Conservation (phyloP, 2,113 vertebrate species). For the Eupsittula cactorum region DNA sequence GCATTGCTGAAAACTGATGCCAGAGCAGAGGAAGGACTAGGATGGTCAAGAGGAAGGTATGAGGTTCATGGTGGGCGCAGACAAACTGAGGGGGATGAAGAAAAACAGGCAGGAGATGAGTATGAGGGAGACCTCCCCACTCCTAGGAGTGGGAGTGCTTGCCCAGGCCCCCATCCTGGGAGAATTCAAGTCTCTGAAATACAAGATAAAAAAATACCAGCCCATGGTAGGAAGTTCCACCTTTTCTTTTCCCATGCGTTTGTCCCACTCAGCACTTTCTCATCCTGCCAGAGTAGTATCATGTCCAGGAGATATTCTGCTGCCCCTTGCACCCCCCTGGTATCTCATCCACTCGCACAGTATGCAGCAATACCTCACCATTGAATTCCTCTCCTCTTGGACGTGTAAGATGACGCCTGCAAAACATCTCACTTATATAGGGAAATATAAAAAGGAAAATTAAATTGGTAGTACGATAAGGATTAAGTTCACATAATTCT, state of each 20-base stretch:
- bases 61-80: not conserved
- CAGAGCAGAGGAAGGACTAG: not conserved
- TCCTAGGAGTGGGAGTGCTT: not conserved
- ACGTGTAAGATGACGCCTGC: not conserved
- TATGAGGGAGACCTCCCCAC: not conserved
- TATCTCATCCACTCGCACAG: not conserved
- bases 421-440: not conserved
- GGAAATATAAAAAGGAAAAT: not conserved
- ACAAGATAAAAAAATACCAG: not conserved
- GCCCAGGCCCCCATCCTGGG: not conserved
- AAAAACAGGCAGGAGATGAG: not conserved
- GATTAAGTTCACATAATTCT: not conserved
- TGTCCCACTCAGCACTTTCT: not conserved
- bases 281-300: not conserved
- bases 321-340: accelerated
- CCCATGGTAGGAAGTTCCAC: not conserved
- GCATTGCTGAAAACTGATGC: not conserved
- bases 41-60: not conserved
- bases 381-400: not conserved
- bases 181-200: not conserved
- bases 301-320: not conserved
- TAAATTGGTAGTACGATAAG: not conserved
- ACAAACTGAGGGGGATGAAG: not conserved
- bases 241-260: not conserved
- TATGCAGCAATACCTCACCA: accelerated